Evolutionary conservation across 2,888 invertebrate species (phyloP), one percentile per base, ranked within the genome.

Genomic region (Ectemnius lituratus): DNA sequence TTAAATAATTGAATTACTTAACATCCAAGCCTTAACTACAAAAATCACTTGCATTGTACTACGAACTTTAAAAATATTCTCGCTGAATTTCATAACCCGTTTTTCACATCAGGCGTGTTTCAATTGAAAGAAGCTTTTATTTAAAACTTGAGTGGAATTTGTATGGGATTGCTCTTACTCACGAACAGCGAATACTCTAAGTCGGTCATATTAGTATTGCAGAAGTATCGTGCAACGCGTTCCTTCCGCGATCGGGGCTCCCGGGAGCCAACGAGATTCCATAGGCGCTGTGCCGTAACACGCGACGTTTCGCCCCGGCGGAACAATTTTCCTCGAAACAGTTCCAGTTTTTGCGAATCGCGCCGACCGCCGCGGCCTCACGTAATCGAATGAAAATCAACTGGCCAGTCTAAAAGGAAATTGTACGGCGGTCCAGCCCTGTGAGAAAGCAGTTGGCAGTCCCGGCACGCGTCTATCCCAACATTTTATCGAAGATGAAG

Each of bases 301-400:
- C 56, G 68, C 23, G 37, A 37, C 37, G 20, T 62, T 68, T 62
- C 68, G 27, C 14, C 49, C 62, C 61, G 57, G 45, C 57, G 47
- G 61, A 62, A 57, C 62, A 62, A 68, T 68, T 62, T 56, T 57
- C 37, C 64, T 37, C 37, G 56, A 64, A 64, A 28, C 37, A 37
- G 56, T 64, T 57, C 57, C 20, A 16, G 47, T 58, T 52, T 52
- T 52, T 52, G 52, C 52, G 57, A 37, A 67, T 74, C 20, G 3
- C 3, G n/a, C 14, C 27, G 4, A 45, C 45, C 13, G 27, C 16
- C 1, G 14, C 58, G 37, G 70, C n/a, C 46, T 66, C 60, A 18
- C 67, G 71, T 71, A 67, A 71, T 62, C 66, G 67, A 67, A 67
- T 71, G 56, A 59, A 62, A 71, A 71, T 71, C 37, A 71, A 71